phyloP scores from a whole-genome alignment of 2,888 invertebrate species.

The Gibbula magus region DNA sequence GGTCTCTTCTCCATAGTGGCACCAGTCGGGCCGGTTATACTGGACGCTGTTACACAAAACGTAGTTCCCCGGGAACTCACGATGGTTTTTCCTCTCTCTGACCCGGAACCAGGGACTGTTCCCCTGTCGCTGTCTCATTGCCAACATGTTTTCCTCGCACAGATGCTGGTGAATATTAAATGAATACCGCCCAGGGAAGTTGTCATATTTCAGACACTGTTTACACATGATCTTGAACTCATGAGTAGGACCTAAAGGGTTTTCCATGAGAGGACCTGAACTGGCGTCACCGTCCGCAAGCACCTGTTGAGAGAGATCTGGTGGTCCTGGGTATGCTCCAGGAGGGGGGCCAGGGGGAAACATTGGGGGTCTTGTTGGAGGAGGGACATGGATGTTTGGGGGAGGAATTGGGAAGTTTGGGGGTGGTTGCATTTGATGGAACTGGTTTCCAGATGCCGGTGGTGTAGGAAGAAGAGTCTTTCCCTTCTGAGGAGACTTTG shows the following conservation, averaged over 20 bases:
- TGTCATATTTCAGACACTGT: conserved; percentile 47
- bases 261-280: conserved; percentile 31
- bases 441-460: neutral
- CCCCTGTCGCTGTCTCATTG: conserved; percentile 38
- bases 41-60: conserved; percentile 60
- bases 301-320: neutral
- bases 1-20: conserved; percentile 55
- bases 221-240: conserved; percentile 55
- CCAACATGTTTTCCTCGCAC: conserved; percentile 65
- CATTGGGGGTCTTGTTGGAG: neutral
- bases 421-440: neutral
- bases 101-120: conserved; percentile 53
- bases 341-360: neutral
- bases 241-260: conserved; percentile 49
- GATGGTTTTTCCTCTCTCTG: conserved; percentile 64
- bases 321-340: neutral
- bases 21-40: conserved; percentile 44
- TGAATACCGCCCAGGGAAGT: conserved; percentile 42
- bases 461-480: neutral
- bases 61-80: conserved; percentile 65
- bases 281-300: neutral
- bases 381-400: conserved; percentile 10
- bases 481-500: neutral
- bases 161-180: conserved; percentile 47
- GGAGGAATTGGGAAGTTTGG: neutral